Evolutionary conservation across 2,113 vertebrate species (phyloP).

Genomic region (Cheirogaleus medius): DNA sequence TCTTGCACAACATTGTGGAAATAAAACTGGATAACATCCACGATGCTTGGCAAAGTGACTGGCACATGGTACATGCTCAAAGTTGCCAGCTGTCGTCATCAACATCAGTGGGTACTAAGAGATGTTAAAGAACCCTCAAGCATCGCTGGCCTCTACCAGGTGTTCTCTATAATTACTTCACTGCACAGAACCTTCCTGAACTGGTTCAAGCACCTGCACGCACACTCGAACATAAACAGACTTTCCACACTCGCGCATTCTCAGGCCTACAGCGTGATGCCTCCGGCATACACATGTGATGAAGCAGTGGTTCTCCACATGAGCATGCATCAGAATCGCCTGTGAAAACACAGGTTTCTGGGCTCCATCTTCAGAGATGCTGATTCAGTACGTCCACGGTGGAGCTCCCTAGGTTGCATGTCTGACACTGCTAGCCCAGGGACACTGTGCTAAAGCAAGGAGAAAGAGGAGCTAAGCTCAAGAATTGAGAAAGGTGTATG

Average conservation of each 20-base stretch:
- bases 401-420: neutral
- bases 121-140: neutral
- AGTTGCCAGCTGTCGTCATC: neutral
- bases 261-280: neutral
- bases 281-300: neutral
- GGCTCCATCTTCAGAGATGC: neutral
- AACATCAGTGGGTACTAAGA: too few species aligned
- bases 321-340: neutral
- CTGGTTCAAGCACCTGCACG: neutral
- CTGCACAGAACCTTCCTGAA: neutral
- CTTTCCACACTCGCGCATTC: rapidly evolving
- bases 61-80: rapidly evolving
- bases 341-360: neutral
- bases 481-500: neutral
- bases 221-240: neutral
- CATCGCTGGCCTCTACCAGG: neutral
- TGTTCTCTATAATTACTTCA: too few species aligned
- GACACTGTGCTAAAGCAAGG: neutral
- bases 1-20: neutral
- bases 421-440: neutral
- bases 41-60: neutral
- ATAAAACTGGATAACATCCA: neutral
- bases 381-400: neutral
- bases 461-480: neutral
- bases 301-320: neutral